phyloP scores from a whole-genome alignment of 2,797 vertebrate genomes.

The Trachurus trachurus region DNA sequence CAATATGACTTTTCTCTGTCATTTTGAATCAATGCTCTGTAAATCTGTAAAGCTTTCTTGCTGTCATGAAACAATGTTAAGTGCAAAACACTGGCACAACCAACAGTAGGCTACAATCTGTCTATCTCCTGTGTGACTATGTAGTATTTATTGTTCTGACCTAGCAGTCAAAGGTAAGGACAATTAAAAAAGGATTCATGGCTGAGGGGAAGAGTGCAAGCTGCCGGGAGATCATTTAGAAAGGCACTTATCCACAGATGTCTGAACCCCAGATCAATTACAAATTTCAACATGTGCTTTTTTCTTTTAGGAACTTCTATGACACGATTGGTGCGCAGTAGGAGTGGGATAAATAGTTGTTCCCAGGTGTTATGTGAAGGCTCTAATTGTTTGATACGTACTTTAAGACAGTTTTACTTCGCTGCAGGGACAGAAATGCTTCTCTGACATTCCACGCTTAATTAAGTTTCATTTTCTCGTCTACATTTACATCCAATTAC shows the following conservation, averaged over 20 bases:
- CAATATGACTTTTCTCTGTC: not conserved
- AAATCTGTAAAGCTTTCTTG: not conserved
- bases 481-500: constrained; percentile 68
- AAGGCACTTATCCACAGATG: constrained; percentile 56
- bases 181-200: constrained; percentile 63
- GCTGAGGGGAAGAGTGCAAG: constrained; percentile 33
- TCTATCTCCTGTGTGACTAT: constrained; percentile 18
- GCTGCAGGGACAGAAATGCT: constrained; percentile 53
- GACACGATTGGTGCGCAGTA: constrained; percentile 26
- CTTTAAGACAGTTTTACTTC: constrained; percentile 44
- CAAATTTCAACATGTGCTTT: constrained; percentile 54
- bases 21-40: not conserved
- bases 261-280: constrained; percentile 65
- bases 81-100: not conserved
- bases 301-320: constrained; percentile 42
- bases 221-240: constrained; percentile 53
- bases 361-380: constrained; percentile 51
- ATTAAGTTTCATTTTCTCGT: constrained; percentile 67
- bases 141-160: constrained; percentile 47
- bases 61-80: not conserved
- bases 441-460: constrained; percentile 52
- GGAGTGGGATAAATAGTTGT: constrained; percentile 32
- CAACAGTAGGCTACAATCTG: not conserved
- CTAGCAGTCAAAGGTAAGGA: constrained; percentile 43
- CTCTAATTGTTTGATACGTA: constrained; percentile 68